Evolutionary conservation across 53 echinoderm and acorn worm species (phyloP), one percentile per base, ranked within the genome.

Genomic region (Astropecten irregularis): DNA sequence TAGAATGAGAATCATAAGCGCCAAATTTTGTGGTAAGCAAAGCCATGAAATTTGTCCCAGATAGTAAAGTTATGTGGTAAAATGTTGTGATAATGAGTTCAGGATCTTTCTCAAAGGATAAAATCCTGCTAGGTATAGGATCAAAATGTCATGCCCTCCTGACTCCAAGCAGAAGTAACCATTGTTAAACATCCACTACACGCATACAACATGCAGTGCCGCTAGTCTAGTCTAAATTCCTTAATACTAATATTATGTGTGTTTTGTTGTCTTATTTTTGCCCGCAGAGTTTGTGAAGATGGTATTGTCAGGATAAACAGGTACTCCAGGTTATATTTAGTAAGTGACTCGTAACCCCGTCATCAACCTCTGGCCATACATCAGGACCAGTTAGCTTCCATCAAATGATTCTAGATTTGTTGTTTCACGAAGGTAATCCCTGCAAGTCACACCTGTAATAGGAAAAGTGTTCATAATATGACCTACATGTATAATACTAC

Each of bases 271-370:
- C 29, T 33, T 58, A 68, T 57, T 29, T 68, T 44, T 69, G 55
- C 2, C 61, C n/a, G n/a, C n/a, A 88, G 88, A 88, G 10, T 88
- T 88, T 88, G 88, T 88, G 62, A 88, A 82, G 88, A 82, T 69
- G 68, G 82, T 88, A 30, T 40, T 88, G 70, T 28, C 69, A 30
- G 71, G 36, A 60, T 88, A 82, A 74, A 67, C 52, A 9, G 51
- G 33, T 8, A 34, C 50, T 30, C 1, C 8, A 9, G 71, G n/a
- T 9, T 51, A 4, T 33, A 48, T 35, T 19, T 31, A 71, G 50
- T 51, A 34, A 71, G 7, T 51, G 15, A 16, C 9, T 23, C 4
- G 30, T 19, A 28, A 47, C 6, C 30, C 23, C n/a, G n/a, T n/a
- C n/a, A n/a, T 40, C 44, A 26, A 23, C 21, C 38, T 42, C 42